phyloP scores from a whole-genome alignment of 2,113 vertebrate species.

The Pelobates fuscus region DNA sequence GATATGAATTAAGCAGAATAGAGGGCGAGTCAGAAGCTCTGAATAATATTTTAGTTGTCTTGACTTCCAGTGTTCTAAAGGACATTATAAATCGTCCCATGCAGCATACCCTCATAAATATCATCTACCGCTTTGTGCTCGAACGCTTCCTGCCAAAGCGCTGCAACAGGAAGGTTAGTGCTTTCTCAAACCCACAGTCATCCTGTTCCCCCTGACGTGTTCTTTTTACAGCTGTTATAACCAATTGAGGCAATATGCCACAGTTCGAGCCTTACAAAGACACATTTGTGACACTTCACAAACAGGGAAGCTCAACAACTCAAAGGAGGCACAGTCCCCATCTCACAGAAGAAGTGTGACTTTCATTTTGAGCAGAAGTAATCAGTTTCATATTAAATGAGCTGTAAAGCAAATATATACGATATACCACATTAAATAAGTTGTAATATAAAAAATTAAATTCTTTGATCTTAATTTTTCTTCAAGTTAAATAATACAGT shows the following conservation, averaged over 20 bases:
- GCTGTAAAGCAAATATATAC: too few species aligned
- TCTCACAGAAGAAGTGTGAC: background rate
- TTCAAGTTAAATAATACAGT: too few species aligned
- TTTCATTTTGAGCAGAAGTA: too few species aligned
- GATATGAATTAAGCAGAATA: background rate
- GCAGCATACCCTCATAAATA: conserved; percentile 9
- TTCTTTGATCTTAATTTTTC: too few species aligned
- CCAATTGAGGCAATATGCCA: conserved; percentile 49
- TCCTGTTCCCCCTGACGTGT: conserved; percentile 63
- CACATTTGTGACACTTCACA: conserved; percentile 11
- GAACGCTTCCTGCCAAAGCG: conserved; percentile 65
- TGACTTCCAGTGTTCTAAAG: background rate
- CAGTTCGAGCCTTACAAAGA: conserved; percentile 8
- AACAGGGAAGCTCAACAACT: background rate
- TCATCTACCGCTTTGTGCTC: conserved; percentile 53
- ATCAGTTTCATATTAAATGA: too few species aligned
- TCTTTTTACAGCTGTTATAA: conserved; percentile 60
- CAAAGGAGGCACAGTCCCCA: background rate
- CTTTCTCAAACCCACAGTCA: conserved; percentile 64
- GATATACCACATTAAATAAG: too few species aligned
- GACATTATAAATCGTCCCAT: background rate
- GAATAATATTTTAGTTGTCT: background rate
- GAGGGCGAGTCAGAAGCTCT: background rate
- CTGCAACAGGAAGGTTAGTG: conserved; percentile 73
- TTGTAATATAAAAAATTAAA: too few species aligned